These are phyloP conservation scores for Amphibalanus amphitrite DNA, from an alignment of 1,140 invertebrate species.

Conservation along the genomic window DNA sequence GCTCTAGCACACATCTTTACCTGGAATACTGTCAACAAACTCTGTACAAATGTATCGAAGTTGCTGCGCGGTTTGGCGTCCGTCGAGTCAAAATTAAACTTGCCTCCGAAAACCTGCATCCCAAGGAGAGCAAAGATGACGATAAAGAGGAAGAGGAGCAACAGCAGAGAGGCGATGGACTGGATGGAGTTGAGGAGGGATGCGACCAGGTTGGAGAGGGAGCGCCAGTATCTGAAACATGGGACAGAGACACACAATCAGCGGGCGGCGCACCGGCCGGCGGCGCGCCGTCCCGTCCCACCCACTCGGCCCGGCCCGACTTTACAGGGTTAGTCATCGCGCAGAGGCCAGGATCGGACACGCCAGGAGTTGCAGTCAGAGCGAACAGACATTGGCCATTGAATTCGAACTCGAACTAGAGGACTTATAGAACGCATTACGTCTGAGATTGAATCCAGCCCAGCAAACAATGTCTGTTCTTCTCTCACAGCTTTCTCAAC, in stretches of 20 bases:
- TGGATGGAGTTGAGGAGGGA: constrained; percentile 96
- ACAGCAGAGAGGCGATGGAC: constrained; percentile 44
- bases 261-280: too few relatives aligned
- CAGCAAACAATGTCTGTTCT: too few relatives aligned
- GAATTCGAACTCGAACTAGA: too few relatives aligned
- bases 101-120: constrained; percentile 72
- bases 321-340: not conserved
- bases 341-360: not conserved
- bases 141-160: constrained; percentile 49
- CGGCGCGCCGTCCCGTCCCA: too few relatives aligned
- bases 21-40: constrained; percentile 48
- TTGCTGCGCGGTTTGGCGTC: constrained; percentile 36
- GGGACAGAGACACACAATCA: constrained; percentile 6
- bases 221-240: constrained; percentile 82
- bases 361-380: too few relatives aligned
- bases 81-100: constrained; percentile 39
- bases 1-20: constrained; percentile 19
- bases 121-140: constrained; percentile 48
- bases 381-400: too few relatives aligned
- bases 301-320: too few relatives aligned
- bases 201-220: constrained; percentile 89
- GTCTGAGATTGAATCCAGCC: too few relatives aligned
- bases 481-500: too few relatives aligned
- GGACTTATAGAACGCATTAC: too few relatives aligned
- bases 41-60: constrained; percentile 43